A percentile compares a stretch with the other conserved stretches of the same genome.
These are phyloP conservation scores for Pseudomyrmex flavicornis DNA, from an alignment of 1,140 invertebrate species.

Conservation along the genomic window DNA sequence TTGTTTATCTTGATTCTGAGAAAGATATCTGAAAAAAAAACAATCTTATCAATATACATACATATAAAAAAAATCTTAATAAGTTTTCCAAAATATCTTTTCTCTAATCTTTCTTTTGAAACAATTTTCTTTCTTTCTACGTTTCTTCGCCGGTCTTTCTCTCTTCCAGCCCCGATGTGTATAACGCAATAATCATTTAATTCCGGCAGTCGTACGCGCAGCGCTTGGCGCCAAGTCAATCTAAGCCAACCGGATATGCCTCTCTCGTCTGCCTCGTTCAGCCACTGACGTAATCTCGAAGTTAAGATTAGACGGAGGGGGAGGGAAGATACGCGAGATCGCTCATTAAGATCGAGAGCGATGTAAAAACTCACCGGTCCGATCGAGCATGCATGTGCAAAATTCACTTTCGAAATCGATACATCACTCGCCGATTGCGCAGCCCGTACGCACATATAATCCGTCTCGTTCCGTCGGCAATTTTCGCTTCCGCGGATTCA, in stretches of 20 bases:
- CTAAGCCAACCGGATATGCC: slow-evolving; percentile 85
- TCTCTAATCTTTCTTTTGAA: too few species aligned
- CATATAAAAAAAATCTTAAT: too few species aligned
- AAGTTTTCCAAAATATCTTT: too few species aligned
- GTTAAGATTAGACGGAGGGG: slow-evolving; percentile 61
- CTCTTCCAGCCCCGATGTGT: slow-evolving; percentile 64
- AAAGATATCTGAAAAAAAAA: neutral
- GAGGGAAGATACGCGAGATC: slow-evolving; percentile 27
- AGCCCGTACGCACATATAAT: neutral
- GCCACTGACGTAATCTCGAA: slow-evolving; percentile 79
- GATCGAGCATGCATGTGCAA: neutral
- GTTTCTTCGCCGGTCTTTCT: slow-evolving; percentile 54
- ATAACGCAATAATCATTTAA: slow-evolving; percentile 85
- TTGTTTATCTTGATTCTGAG: neutral
- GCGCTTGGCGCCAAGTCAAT: slow-evolving; percentile 85
- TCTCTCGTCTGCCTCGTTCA: slow-evolving; percentile 79
- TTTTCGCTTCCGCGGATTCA: slow-evolving; percentile 9
- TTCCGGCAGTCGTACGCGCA: slow-evolving; percentile 82
- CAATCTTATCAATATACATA: neutral
- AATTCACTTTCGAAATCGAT: neutral
- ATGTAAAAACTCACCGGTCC: slow-evolving; percentile 25
- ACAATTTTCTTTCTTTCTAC: neutral
- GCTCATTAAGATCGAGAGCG: slow-evolving; percentile 55
- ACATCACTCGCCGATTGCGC: neutral
- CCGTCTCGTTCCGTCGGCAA: slow-evolving; percentile 9